These are phyloP conservation scores for Ctenicera cuprea DNA, from an alignment of 2,888 invertebrate species.

Conservation along the genomic window DNA sequence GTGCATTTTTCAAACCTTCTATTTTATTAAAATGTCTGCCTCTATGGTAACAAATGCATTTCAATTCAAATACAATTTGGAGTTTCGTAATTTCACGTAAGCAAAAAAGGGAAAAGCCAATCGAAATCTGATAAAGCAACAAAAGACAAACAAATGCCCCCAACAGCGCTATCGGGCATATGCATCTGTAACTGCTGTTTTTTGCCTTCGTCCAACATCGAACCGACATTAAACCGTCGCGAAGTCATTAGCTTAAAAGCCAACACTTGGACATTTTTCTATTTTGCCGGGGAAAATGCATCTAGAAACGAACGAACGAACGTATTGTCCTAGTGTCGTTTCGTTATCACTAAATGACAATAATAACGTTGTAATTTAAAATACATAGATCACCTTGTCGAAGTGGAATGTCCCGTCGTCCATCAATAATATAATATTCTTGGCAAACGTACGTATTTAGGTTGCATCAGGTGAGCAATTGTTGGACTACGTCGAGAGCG, in stretches of 20 bases:
- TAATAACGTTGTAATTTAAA: conserved; percentile 14
- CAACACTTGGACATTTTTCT: conserved; percentile 12
- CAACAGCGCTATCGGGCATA: conserved; percentile 16
- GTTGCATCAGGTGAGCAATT: conserved; percentile 41
- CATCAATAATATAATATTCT: no score
- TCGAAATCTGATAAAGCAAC: conserved; percentile 22
- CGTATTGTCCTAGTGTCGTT: no score
- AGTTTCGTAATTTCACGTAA: conserved; percentile 13
- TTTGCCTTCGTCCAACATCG: conserved; percentile 21
- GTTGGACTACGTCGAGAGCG: conserved; percentile 27
- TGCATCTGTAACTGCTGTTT: conserved; percentile 27
- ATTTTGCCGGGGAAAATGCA: conserved; percentile 10
- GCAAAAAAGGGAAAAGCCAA: conserved; percentile 5
- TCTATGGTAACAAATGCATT: conserved; percentile 17
- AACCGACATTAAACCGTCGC: conserved; percentile 29
- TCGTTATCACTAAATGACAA: conserved; percentile 1
- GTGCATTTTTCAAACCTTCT: conserved; percentile 1
- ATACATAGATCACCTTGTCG: conserved; percentile 16
- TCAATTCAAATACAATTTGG: conserved; percentile 4
- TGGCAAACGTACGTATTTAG: not conserved
- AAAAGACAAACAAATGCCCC: conserved; percentile 19
- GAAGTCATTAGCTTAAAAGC: conserved; percentile 31
- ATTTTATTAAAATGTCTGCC: conserved; percentile 24
- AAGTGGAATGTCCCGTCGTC: conserved; percentile 2
- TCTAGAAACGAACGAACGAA: not conserved